Conservation (phyloP, 2,888 invertebrate species). For the Meiosimyza decipiens region DNA sequence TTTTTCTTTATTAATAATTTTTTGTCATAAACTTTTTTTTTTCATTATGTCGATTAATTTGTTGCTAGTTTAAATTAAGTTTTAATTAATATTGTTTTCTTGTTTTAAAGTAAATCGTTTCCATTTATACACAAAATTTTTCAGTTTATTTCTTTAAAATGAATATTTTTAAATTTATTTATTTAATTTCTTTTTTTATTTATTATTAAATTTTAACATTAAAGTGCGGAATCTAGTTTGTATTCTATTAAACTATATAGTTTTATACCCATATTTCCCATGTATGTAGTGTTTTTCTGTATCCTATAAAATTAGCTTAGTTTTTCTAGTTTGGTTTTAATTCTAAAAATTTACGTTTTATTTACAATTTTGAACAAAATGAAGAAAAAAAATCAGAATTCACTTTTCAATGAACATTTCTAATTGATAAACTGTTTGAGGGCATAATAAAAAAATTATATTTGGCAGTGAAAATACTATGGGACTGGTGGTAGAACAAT, state of each 20-base stretch:
- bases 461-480: constrained; percentile 23
- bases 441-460: neutral
- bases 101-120: constrained; percentile 64
- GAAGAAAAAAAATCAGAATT: neutral
- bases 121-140: constrained; percentile 59
- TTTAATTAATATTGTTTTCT: constrained; percentile 48
- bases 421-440: no score
- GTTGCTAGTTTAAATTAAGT: constrained; percentile 37
- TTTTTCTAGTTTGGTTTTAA: neutral
- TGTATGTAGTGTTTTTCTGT: constrained; percentile 17
- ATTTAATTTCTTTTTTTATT: constrained; percentile 10
- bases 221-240: constrained; percentile 19
- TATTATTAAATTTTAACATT: constrained; percentile 9
- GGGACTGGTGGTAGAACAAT: no score
- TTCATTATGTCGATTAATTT: constrained; percentile 29
- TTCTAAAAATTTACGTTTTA: neutral
- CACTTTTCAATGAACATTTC: no score
- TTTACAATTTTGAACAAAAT: neutral
- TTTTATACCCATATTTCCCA: constrained; percentile 30
- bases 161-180: neutral
- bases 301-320: neutral
- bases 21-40: constrained; percentile 50
- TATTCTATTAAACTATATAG: constrained; percentile 18
- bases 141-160: constrained; percentile 32
- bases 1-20: constrained; percentile 48